phyloP scores from a whole-genome alignment of 2,888 invertebrate genomes.

The Galerucella calmariensis region DNA sequence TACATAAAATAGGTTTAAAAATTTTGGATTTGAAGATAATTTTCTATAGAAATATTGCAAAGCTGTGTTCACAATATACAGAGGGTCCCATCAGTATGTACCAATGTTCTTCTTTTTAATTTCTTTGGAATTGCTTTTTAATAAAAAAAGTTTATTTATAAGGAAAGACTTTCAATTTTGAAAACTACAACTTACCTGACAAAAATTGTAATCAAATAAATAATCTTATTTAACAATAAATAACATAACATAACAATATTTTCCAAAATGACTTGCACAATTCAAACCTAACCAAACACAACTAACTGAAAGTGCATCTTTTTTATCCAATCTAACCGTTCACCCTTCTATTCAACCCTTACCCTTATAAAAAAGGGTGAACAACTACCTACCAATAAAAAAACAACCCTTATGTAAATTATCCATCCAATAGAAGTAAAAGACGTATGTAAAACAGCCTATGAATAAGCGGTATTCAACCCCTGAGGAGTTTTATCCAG shows the following conservation, averaged over 20 bases:
- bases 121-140: too few species aligned
- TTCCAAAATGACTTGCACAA: neutral
- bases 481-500: slow-evolving; percentile 33
- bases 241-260: too few species aligned
- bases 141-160: too few species aligned
- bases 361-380: slow-evolving; percentile 42
- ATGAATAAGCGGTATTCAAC: slow-evolving; percentile 38
- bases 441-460: slow-evolving; percentile 53
- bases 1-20: neutral
- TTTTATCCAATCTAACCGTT: slow-evolving; percentile 16
- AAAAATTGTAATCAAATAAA: too few species aligned
- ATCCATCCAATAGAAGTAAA: slow-evolving; percentile 50
- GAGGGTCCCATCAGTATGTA: too few species aligned
- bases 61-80: too few species aligned
- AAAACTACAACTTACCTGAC: too few species aligned
- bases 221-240: neutral
- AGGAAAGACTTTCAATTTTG: too few species aligned
- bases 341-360: slow-evolving; percentile 40
- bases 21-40: too few species aligned
- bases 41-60: too few species aligned
- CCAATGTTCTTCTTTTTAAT: too few species aligned
- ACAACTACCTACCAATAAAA: slow-evolving; percentile 40
- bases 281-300: slow-evolving; percentile 3
- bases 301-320: neutral
- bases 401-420: slow-evolving; percentile 55